Base-by-base conservation (phyloP, 2,888 invertebrate genomes). In the Charanyca ferruginea region DNA sequence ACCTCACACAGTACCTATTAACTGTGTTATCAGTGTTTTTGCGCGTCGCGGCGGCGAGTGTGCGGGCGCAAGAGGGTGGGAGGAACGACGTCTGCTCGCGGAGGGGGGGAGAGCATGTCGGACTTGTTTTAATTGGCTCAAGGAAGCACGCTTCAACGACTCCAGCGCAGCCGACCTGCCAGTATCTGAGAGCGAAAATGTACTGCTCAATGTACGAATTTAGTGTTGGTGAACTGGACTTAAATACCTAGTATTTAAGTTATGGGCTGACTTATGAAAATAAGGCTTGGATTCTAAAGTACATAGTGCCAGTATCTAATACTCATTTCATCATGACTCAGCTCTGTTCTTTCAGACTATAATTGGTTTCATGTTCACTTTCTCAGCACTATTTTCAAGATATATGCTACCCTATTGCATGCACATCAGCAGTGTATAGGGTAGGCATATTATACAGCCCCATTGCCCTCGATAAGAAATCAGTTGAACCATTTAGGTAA, bases 61-160 rank as follows among this genome's bases (percentile, higher is more conserved):
- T 62, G 70, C 65, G 61, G 62, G 63, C 68, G 63, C 67, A 65
- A 60, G 49, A 60, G 53, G 60, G 28, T 45, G 63, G 47, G 57
- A 45, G 70, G 35, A 44, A 32, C 32, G 45, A 58, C 41, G 70
- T 42, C 52, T 49, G 61, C 22, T 35, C 42, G 25, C 32, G 16
- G 61, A 32, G 72, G 70, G 70, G 69, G 63, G 60, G 67, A 70
- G 81, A 81, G 77, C 71, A 70, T 71, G 79, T 73, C 74, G 83
- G 83, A 88, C 89, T 88, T 73, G 87, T 87, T 91, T 90, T 91
- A 92, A 92, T 91, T 92, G 90, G 90, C 88, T 88, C 87, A 87
- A 91, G 93, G 93, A 93, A 93, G 90, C 85, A 91, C 89, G 93
- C 92, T 89, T 89, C 89, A 91, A 85, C 87, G 90, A 89, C 84